Percentiles rank a stretch among this genome's conserved stretches.
These are phyloP conservation scores for Lepus americanus DNA, from an alignment of 2,113 vertebrate genomes.

Conservation along the genomic window DNA sequence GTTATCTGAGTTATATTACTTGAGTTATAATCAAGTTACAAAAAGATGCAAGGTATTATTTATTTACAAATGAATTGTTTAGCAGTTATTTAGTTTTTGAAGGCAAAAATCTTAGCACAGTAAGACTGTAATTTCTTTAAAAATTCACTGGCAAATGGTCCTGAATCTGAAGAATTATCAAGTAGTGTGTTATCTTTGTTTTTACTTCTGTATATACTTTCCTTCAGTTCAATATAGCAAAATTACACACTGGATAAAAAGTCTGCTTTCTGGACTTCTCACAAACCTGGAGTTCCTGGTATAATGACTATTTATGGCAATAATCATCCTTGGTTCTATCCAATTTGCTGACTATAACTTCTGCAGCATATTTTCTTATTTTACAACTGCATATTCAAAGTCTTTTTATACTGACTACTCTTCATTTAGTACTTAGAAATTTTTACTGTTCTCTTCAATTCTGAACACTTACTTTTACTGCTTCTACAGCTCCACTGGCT, in stretches of 20 bases:
- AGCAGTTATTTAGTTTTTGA: not conserved
- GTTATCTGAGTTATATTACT: conserved; percentile 4
- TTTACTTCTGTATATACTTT: not conserved
- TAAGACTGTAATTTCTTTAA: conserved; percentile 43
- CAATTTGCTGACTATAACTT: conserved; percentile 29
- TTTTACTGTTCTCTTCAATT: conserved; percentile 13
- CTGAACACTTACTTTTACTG: not conserved
- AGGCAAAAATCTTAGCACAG: not conserved
- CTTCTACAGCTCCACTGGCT: conserved; percentile 25
- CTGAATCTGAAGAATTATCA: not conserved
- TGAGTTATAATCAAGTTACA: not conserved
- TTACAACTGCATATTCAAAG: conserved; percentile 39
- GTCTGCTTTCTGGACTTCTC: not conserved
- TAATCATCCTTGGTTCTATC: conserved; percentile 3
- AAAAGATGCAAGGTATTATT: conserved; percentile 20
- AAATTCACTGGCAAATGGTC: conserved; percentile 31
- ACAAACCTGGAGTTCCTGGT: not conserved
- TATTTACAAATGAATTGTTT: not conserved
- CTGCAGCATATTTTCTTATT: not conserved
- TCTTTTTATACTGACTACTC: not conserved
- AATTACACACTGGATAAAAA: not conserved
- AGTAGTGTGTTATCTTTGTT: not conserved
- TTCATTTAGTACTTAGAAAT: not conserved
- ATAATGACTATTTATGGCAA: not conserved
- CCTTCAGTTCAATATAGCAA: not conserved